Evolutionary conservation across 2,113 vertebrate genomes (phyloP), one percentile per base, ranked within the genome.

Genomic region (Rhinolophus ferrumequinum): DNA sequence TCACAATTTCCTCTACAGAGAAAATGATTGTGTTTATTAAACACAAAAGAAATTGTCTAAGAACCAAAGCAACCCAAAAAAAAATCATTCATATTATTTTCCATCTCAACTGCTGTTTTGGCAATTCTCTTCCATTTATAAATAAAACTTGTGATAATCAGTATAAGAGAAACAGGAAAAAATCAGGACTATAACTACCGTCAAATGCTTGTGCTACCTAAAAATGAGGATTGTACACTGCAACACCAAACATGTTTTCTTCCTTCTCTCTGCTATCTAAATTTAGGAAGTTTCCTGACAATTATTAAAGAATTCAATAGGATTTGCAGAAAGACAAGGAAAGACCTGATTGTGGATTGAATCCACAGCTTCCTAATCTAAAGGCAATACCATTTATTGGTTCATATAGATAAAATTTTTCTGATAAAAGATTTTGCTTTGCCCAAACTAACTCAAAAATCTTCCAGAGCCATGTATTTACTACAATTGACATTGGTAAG

Each of bases 381-480:
- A 90, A 95, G 70, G 35, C 38, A 58, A 28, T 35, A 90, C 35
- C n/a, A 93, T 82, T 93, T 52, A 90, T 67, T 35, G 22, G 66
- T 16, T 93, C 56, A 88, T n/a, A 62, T 52, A 93, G 41, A 58
- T 85, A 44, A 89, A 41, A 93, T 96, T 90, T 93, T 83, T 93
- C 44, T 87, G n/a, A 82, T 82, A 82, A 89, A 92, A 69, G 15
- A 56, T 91, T 83, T 93, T 2, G 26, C 35, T 95, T 44, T 81
- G 7, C 33, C 62, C 12, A 58, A 64, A 26, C 44, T 83, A 66
- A 72, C 77, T 47, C 38, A 33, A 64, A 70, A 81, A 44, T 86
- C 66, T 67, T 80, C 21, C 44, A 93, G 69, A 85, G 64, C 44
- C 9, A 35, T 47, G 44, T 77, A 66, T 86, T 95, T 83, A 82